phyloP scores from a whole-genome alignment of 2,113 vertebrate genomes.

The Oenanthe oenanthe region DNA sequence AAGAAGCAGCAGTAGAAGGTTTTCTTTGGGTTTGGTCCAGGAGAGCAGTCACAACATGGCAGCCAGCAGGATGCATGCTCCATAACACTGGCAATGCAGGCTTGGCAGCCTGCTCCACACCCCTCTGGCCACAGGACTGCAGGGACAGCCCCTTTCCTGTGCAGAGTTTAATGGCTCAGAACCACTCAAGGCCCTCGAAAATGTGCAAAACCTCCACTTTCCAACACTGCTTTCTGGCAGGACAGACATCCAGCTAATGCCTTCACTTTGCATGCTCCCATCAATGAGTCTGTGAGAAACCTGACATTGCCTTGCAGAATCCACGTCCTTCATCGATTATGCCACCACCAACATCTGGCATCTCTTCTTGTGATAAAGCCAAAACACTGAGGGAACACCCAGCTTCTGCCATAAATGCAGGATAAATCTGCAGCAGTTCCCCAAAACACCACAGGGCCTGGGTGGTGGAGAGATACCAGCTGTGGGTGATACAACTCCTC shows the following conservation, averaged over 20 bases:
- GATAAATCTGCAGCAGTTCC: neutral
- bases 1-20: neutral
- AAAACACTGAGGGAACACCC: neutral
- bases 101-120: neutral
- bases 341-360: neutral
- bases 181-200: neutral
- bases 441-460: neutral
- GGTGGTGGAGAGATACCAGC: neutral
- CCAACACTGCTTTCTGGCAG: neutral
- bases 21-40: constrained; percentile 31
- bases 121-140: neutral
- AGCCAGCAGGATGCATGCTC: neutral
- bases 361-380: neutral
- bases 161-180: neutral
- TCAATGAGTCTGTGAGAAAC: neutral
- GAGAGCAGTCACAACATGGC: constrained; percentile 9
- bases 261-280: neutral
- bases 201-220: neutral
- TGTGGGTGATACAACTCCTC: neutral
- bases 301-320: neutral
- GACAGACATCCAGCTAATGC: neutral
- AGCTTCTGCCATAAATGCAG: neutral
- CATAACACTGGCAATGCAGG: neutral
- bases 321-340: neutral
- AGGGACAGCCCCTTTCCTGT: neutral